A percentile compares a stretch with the other conserved stretches of the same genome.
These are phyloP conservation scores for Drosophila kanekoi DNA, from an alignment of 2,888 invertebrate species.

Conservation along the genomic window DNA sequence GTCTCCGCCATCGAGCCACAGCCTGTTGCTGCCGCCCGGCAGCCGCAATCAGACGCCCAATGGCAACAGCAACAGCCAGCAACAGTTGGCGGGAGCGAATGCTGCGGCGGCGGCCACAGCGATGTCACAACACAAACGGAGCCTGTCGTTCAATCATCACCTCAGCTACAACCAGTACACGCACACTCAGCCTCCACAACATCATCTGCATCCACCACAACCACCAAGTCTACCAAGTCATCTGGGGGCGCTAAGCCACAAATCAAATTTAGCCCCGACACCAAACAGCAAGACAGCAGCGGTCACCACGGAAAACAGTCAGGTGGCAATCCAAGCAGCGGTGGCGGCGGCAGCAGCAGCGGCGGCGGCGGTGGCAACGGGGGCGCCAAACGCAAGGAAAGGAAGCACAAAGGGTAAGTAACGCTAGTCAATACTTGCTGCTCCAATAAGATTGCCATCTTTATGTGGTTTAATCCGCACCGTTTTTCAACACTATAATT, in stretches of 20 bases:
- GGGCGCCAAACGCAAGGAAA: slow-evolving; percentile 86
- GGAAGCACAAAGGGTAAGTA: slow-evolving; percentile 87
- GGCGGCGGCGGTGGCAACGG: slow-evolving; percentile 64
- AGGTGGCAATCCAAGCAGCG: slow-evolving; percentile 77
- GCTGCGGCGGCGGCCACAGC: slow-evolving; percentile 56
- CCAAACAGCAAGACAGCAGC: slow-evolving; percentile 86
- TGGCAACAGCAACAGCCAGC: slow-evolving; percentile 72
- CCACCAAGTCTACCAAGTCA: slow-evolving; percentile 88
- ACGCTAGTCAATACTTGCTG: too few species aligned
- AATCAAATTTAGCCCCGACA: slow-evolving; percentile 85
- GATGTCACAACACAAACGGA: slow-evolving; percentile 89
- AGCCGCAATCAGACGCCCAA: slow-evolving; percentile 67
- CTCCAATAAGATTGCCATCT: too few species aligned
- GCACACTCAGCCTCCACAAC: slow-evolving; percentile 86
- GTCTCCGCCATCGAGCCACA: slow-evolving; percentile 86
- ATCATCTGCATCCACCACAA: slow-evolving; percentile 86
- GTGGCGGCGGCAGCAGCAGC: slow-evolving; percentile 79
- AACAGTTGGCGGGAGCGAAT: slow-evolving; percentile 45
- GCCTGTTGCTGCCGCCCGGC: slow-evolving; percentile 77
- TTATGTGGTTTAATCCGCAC: too few species aligned
- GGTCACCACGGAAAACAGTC: slow-evolving; percentile 86
- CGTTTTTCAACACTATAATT: too few species aligned
- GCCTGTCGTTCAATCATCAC: slow-evolving; percentile 90
- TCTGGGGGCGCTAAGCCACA: slow-evolving; percentile 85
- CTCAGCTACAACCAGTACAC: slow-evolving; percentile 89